Evolutionary conservation across 2,888 invertebrate species (phyloP), one percentile per base, ranked within the genome.

Genomic region (Cylloceria caligata): DNA sequence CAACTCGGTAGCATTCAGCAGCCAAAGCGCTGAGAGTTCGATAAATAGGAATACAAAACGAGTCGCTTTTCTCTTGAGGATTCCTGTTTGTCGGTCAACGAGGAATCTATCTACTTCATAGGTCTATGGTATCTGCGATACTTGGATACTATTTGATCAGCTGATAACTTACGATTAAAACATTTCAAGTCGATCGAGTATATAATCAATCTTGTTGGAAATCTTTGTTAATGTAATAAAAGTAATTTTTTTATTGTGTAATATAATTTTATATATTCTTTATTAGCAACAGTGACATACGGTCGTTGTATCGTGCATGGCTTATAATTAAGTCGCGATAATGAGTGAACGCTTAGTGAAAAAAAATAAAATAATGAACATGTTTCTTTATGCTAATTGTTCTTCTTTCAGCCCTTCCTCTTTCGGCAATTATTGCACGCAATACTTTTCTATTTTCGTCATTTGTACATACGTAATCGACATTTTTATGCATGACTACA

Each of bases 261-360:
- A 7, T 39, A 42, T 52, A 34, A 49, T 42, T 16, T 57, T 47
- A 30, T 30, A 49, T n/a, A 36, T 34, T 36, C n/a, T 47, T 72
- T 60, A 73, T 73, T 73, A 19, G 16, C 73, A 73, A 36, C 21
- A 24, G 16, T 36, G 19, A 11, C n/a, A 67, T 71, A 67, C 24
- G n/a, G 21, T 68, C 5, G 11, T 67, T 62, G 16, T 3, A 71
- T 75, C 16, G 67, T 72, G 72, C 67, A 55, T 42, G 68, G 60
- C 39, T 55, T 60, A 21, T 52, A 76, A 13, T 27, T n/a, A 24
- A 68, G 76, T 67, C 80, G 67, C 69, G 65, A 57, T 76, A 65
- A n/a, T 47, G 76, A 72, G 34, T 47, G 57, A 67, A 68, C 57
- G 52, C 52, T 55, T 45, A 34, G 36, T 64, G 11, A 67, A 27